These are phyloP conservation scores for Puffinus mauretanicus DNA, from an alignment of 2,113 vertebrate genomes.

Conservation along the genomic window DNA sequence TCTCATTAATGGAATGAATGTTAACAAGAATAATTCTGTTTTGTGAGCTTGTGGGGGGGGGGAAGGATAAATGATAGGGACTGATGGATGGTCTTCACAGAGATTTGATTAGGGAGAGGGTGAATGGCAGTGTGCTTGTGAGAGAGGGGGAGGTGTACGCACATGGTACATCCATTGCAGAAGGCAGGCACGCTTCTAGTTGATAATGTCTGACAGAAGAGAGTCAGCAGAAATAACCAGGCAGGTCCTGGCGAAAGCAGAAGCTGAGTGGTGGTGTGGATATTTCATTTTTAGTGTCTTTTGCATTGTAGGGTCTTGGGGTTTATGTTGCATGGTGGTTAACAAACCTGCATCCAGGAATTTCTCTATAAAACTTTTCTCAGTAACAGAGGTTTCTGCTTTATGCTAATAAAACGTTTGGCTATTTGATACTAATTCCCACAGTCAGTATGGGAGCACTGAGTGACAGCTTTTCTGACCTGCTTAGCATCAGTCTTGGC, in stretches of 20 bases:
- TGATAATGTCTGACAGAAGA: background rate
- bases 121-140: background rate
- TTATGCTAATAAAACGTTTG: background rate
- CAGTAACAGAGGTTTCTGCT: background rate
- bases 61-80: constrained; percentile 22
- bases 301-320: background rate
- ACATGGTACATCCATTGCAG: background rate
- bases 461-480: background rate
- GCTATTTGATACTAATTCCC: background rate
- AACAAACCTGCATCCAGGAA: background rate
- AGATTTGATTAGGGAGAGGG: constrained; percentile 44
- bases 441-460: background rate
- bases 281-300: background rate
- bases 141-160: background rate
- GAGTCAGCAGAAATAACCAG: background rate
- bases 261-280: background rate
- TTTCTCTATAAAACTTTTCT: background rate
- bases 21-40: constrained; percentile 58
- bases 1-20: constrained; percentile 62
- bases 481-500: background rate
- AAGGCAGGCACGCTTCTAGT: background rate
- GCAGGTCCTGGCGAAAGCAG: background rate
- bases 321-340: background rate
- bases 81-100: constrained; percentile 48
- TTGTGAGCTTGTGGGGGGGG: background rate